These are phyloP conservation scores for Paedocypris micromegethes DNA, from an alignment of 2,797 vertebrate species.

Conservation along the genomic window DNA sequence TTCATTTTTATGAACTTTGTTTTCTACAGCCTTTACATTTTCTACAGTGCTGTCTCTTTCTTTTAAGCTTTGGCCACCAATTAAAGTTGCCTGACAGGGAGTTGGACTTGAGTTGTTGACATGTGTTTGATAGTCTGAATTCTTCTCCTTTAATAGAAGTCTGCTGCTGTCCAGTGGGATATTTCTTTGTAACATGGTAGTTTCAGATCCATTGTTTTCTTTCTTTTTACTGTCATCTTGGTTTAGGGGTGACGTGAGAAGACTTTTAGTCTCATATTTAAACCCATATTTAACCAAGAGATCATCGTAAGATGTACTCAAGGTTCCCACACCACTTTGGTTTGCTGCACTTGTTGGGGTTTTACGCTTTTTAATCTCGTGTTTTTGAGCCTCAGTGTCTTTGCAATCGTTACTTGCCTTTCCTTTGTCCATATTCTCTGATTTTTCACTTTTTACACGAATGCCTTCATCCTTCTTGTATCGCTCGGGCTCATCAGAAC, in stretches of 20 bases:
- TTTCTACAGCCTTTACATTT: conserved; percentile 16
- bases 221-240: conserved; percentile 16
- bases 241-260: conserved; percentile 15
- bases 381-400: conserved; percentile 25
- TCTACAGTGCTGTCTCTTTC: neutral
- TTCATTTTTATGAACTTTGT: neutral
- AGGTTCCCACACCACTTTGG: conserved; percentile 24
- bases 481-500: conserved; percentile 23
- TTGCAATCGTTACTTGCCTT: conserved; percentile 9
- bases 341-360: neutral
- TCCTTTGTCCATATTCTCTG: neutral
- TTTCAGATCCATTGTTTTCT: conserved; percentile 26
- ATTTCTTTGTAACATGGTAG: neutral
- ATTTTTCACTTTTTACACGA: conserved; percentile 21
- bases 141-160: conserved; percentile 9
- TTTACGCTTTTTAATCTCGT: conserved; percentile 9
- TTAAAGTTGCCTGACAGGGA: conserved; percentile 2
- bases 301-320: conserved; percentile 40
- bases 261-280: conserved; percentile 13
- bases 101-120: conserved; percentile 11
- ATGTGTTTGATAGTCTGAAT: conserved; percentile 2
- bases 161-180: conserved; percentile 10
- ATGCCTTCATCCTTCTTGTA: conserved; percentile 17
- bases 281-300: conserved; percentile 45
- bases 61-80: conserved; percentile 15